These are phyloP conservation scores for Gryon sp. DNA, from an alignment of 1,140 invertebrate genomes.

Conservation along the genomic window DNA sequence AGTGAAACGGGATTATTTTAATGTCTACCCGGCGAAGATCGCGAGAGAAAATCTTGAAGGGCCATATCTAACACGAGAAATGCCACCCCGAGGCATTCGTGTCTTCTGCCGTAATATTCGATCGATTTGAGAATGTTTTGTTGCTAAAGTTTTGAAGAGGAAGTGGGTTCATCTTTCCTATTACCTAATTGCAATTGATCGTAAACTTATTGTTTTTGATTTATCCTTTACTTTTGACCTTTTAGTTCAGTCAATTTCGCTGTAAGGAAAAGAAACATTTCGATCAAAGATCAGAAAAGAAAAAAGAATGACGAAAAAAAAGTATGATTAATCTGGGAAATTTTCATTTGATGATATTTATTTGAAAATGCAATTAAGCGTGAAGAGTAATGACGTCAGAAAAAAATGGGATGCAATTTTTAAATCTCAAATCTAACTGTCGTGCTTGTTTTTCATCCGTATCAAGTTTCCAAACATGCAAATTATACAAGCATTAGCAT, in stretches of 20 bases:
- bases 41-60: conserved; percentile 38
- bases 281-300: neutral
- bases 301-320: no score
- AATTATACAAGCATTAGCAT: conserved; percentile 36
- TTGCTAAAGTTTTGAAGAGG: conserved; percentile 29
- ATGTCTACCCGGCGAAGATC: conserved; percentile 29
- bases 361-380: no score
- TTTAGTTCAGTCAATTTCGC: conserved; percentile 9
- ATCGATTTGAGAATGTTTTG: conserved; percentile 43
- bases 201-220: conserved; percentile 17
- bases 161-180: conserved; percentile 49
- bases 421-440: neutral
- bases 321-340: no score
- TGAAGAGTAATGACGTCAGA: no score
- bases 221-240: conserved; percentile 21
- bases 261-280: neutral
- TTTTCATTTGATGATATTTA: no score
- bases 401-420: no score
- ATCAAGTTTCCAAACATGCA: conserved; percentile 31
- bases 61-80: conserved; percentile 35
- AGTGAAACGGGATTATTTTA: conserved; percentile 38
- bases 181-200: conserved; percentile 52
- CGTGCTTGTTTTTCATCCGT: conserved; percentile 5
- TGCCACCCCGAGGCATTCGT: conserved; percentile 35
- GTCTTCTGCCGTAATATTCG: conserved; percentile 58